phyloP scores from a whole-genome alignment of 2,113 vertebrate species.

The Coptodon rendalli region DNA sequence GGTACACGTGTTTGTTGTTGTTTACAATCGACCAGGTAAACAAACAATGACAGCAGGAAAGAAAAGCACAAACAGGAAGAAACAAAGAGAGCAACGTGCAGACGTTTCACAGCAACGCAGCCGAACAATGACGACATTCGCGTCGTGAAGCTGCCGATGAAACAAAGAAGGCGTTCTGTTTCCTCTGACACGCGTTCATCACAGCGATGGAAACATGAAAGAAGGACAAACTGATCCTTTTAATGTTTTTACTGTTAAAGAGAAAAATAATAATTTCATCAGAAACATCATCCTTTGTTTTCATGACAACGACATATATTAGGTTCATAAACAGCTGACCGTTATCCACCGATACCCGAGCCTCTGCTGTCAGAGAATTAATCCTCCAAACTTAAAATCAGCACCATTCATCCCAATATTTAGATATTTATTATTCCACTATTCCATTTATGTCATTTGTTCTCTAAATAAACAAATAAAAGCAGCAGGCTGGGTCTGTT shows the following conservation, averaged over 20 bases:
- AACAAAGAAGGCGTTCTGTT: background rate
- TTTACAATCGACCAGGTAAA: background rate
- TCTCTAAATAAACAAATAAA: background rate
- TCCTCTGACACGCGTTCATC: background rate
- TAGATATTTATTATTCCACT: background rate
- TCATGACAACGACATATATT: background rate
- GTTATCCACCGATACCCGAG: rapidly evolving
- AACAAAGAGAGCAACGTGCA: background rate
- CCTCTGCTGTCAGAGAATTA: background rate
- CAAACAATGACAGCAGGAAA: background rate
- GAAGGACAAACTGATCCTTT: rapidly evolving
- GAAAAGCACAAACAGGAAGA: background rate
- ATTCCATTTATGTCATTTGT: background rate
- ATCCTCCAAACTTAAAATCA: background rate
- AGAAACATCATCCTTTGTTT: background rate
- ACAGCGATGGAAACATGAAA: background rate
- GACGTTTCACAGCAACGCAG: background rate
- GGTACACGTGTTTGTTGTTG: background rate
- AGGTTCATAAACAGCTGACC: background rate
- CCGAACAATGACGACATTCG: background rate
- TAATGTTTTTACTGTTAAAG: background rate
- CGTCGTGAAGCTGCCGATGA: background rate
- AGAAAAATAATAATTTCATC: background rate
- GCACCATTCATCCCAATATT: background rate
- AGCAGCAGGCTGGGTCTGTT: background rate